Percentiles rank a stretch among this genome's conserved stretches.
phyloP scores from a whole-genome alignment of 2,888 invertebrate genomes.

The Salpingus planirostris region DNA sequence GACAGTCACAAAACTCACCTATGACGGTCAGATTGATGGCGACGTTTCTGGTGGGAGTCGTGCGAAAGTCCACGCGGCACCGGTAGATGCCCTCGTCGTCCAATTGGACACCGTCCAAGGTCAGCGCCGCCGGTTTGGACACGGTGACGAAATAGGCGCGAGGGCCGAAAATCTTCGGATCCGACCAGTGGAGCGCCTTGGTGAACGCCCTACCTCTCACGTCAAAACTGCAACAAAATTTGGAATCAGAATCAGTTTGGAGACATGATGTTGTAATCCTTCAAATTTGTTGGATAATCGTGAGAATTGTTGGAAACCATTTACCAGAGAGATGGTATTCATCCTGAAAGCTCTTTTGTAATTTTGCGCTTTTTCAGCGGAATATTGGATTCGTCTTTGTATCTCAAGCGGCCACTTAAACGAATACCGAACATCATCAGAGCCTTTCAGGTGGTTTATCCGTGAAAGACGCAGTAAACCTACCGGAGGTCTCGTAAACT shows the following conservation, averaged over 20 bases:
- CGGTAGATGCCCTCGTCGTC: slow-evolving; percentile 82
- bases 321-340: too few species aligned
- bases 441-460: slow-evolving; percentile 6
- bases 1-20: slow-evolving; percentile 70
- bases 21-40: slow-evolving; percentile 83
- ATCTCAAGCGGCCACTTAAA: too few species aligned
- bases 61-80: slow-evolving; percentile 84
- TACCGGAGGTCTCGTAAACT: slow-evolving; percentile 14
- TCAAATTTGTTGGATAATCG: too few species aligned
- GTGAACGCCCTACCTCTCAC: slow-evolving; percentile 73
- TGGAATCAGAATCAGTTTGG: too few species aligned
- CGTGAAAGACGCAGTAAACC: slow-evolving; percentile 9
- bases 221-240: slow-evolving; percentile 65
- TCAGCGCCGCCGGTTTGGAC: slow-evolving; percentile 70
- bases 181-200: slow-evolving; percentile 78
- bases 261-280: too few species aligned
- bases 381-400: too few species aligned
- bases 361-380: too few species aligned
- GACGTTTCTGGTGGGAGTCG: slow-evolving; percentile 80
- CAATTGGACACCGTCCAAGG: slow-evolving; percentile 73
- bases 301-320: too few species aligned
- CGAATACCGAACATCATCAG: background rate
- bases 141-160: slow-evolving; percentile 78
- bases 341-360: too few species aligned
- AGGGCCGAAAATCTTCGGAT: slow-evolving; percentile 72